These are phyloP conservation scores for Ctenopoma kingsleyae DNA, from an alignment of 2,797 vertebrate genomes.

Conservation along the genomic window DNA sequence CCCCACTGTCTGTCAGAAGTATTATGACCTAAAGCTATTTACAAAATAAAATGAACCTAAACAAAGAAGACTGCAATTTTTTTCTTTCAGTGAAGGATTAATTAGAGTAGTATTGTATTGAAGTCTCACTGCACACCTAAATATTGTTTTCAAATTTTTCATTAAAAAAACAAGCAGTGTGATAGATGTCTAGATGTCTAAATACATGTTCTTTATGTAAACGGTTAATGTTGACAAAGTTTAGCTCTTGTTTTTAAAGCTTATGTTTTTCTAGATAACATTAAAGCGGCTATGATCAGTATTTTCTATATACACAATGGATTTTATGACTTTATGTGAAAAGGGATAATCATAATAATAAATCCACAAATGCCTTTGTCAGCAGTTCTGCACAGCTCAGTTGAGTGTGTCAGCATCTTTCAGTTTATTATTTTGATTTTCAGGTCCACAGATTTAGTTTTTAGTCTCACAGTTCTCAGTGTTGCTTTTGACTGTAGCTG, in stretches of 20 bases:
- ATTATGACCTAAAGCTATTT: slow-evolving; percentile 5
- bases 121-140: not conserved
- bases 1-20: not conserved
- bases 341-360: too few relatives aligned
- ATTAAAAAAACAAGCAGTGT: not conserved
- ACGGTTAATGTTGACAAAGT: not conserved
- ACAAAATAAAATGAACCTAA: slow-evolving; percentile 1
- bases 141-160: not conserved
- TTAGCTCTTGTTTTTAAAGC: too few relatives aligned
- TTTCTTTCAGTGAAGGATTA: not conserved
- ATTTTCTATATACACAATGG: not conserved
- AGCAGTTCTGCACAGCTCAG: too few relatives aligned
- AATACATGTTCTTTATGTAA: not conserved
- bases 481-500: too few relatives aligned
- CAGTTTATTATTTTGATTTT: too few relatives aligned
- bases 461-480: too few relatives aligned
- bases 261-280: not conserved
- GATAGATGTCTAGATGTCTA: not conserved
- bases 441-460: too few relatives aligned
- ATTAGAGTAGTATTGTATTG: not conserved
- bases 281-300: not conserved
- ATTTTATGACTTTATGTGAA: not conserved
- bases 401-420: too few relatives aligned
- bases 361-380: too few relatives aligned
- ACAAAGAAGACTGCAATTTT: not conserved